Evolutionary conservation across 2,113 vertebrate species (phyloP).

Genomic region (Dendrocopos noguchii): DNA sequence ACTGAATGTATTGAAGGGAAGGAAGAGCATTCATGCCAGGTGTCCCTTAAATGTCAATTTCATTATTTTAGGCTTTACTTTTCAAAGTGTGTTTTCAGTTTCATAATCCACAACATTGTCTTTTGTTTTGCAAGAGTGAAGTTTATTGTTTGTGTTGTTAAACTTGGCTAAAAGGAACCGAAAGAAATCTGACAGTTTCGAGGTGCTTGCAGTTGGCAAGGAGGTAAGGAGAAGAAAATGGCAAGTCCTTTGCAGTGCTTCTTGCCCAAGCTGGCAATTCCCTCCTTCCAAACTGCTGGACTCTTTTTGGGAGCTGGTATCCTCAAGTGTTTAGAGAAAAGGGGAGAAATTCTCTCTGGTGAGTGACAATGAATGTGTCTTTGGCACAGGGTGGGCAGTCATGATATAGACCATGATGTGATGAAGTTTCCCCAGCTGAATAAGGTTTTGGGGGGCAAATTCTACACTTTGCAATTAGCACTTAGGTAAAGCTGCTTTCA

Average conservation of each 20-base stretch:
- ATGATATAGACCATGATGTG: not conserved
- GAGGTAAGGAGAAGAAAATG: not conserved
- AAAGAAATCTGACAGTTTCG: not conserved
- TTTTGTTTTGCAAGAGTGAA: not conserved
- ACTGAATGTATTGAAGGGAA: not conserved
- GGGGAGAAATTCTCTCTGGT: not conserved
- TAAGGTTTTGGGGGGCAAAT: fast-evolving
- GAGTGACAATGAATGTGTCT: not conserved
- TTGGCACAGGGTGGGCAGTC: not conserved
- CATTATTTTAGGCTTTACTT: not conserved
- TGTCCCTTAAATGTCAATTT: not conserved
- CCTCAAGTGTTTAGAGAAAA: not conserved
- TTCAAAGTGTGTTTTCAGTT: not conserved
- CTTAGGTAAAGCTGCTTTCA: not conserved
- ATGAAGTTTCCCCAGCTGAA: not conserved
- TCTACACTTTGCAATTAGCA: not conserved
- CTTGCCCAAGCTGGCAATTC: not conserved
- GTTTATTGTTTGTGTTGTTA: not conserved
- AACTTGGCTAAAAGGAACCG: not conserved
- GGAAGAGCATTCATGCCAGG: not conserved
- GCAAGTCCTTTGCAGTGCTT: not conserved
- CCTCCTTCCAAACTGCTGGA: not conserved
- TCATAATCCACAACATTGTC: not conserved
- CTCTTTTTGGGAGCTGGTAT: not conserved
- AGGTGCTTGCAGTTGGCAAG: not conserved